Conservation (phyloP, 1,140 invertebrate species). For the Stratiolaelaps scimitus region DNA sequence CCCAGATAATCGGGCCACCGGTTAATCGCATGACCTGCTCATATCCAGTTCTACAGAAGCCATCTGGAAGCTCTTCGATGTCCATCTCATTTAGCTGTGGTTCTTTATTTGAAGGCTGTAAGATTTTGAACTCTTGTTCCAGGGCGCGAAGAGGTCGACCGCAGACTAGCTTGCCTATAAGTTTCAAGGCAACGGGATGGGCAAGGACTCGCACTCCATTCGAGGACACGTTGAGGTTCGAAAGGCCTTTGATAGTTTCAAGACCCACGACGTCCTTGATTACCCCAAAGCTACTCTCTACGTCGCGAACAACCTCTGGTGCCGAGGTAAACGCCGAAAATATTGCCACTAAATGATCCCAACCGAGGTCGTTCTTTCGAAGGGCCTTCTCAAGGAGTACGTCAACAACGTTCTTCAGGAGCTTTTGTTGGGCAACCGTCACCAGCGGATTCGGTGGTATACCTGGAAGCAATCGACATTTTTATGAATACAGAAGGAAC, state of each 20-base stretch:
- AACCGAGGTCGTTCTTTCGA: background rate
- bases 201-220: constrained; percentile 14
- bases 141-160: constrained; percentile 35
- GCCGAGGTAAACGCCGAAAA: constrained; percentile 14
- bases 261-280: constrained; percentile 19
- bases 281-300: background rate
- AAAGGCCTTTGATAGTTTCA: constrained; percentile 28
- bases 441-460: constrained; percentile 20
- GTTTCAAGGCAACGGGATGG: constrained; percentile 34
- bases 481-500: too few species aligned
- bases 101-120: constrained; percentile 33
- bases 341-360: constrained; percentile 18
- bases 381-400: constrained; percentile 8
- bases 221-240: background rate
- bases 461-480: background rate
- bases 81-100: constrained; percentile 36
- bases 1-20: constrained; percentile 42
- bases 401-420: constrained; percentile 11
- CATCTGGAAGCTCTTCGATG: constrained; percentile 34
- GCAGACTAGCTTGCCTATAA: constrained; percentile 36
- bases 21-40: constrained; percentile 37
- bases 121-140: constrained; percentile 34
- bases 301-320: background rate
- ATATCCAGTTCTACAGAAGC: constrained; percentile 41
- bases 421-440: constrained; percentile 18